These are phyloP conservation scores for Shargacucullia verbasci DNA, from an alignment of 2,888 invertebrate genomes.

Conservation along the genomic window DNA sequence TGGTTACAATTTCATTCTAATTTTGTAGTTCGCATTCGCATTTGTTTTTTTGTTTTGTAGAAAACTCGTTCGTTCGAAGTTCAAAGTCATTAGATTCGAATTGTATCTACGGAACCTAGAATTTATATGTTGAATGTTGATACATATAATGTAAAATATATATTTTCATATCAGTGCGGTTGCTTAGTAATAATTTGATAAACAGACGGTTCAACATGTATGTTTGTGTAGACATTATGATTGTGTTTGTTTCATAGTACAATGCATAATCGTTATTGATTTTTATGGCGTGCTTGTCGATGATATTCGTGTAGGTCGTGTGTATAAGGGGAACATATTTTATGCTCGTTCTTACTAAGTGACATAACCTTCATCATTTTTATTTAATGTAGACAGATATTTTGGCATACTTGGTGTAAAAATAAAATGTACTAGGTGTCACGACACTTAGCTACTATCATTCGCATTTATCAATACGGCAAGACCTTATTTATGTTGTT, in stretches of 20 bases:
- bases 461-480: slow-evolving; percentile 36
- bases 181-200: slow-evolving; percentile 52
- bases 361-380: slow-evolving; percentile 47
- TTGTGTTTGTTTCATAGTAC: slow-evolving; percentile 56
- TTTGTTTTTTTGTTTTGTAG: too few species aligned
- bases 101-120: slow-evolving; percentile 44
- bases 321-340: slow-evolving; percentile 41
- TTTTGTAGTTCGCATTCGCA: not conserved
- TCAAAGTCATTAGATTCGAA: slow-evolving; percentile 6
- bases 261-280: slow-evolving; percentile 63
- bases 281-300: slow-evolving; percentile 67
- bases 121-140: slow-evolving; percentile 16
- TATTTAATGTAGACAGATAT: slow-evolving; percentile 40
- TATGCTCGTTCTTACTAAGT: slow-evolving; percentile 45
- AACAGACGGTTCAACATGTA: slow-evolving; percentile 37
- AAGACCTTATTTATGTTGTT: slow-evolving; percentile 41
- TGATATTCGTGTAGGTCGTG: slow-evolving; percentile 64
- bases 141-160: slow-evolving; percentile 41
- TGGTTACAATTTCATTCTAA: slow-evolving; percentile 29
- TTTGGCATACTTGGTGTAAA: slow-evolving; percentile 55
- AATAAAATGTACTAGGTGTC: slow-evolving; percentile 40
- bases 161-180: slow-evolving; percentile 53
- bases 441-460: slow-evolving; percentile 43
- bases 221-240: slow-evolving; percentile 49
- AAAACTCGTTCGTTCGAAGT: not conserved